A percentile compares a stretch with the other conserved stretches of the same genome.
Conservation (phyloP, 2,113 vertebrate genomes). For the Catharus fuscescens region DNA sequence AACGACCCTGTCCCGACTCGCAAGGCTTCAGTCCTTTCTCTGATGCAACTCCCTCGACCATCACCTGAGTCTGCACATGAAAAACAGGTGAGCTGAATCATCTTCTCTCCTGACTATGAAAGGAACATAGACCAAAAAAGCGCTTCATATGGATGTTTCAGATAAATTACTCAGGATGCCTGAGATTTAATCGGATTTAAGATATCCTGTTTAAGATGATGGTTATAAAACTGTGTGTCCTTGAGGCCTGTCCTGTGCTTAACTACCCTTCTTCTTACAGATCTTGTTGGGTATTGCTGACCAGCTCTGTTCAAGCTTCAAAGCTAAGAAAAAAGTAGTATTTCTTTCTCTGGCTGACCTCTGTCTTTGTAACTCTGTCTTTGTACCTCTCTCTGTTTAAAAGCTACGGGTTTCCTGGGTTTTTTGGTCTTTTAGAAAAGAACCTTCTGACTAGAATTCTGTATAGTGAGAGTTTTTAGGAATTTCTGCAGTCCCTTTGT, state of each 20-base stretch:
- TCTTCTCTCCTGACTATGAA: not conserved
- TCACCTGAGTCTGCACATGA: not conserved
- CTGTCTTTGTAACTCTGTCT: not conserved
- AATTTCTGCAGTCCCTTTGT: not conserved
- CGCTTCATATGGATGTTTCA: not conserved
- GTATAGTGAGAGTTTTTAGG: not conserved
- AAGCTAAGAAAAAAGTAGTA: not conserved
- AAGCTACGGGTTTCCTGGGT: slow-evolving; percentile 18
- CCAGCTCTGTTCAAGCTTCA: not conserved
- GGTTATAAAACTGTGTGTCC: not conserved
- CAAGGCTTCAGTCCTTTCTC: not conserved
- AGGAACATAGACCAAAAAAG: not conserved
- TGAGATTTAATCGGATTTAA: not conserved
- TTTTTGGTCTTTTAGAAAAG: not conserved
- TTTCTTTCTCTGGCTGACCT: not conserved
- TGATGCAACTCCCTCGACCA: accelerated
- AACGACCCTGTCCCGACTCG: not conserved
- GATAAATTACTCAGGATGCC: not conserved
- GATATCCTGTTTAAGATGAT: not conserved
- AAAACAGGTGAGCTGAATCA: not conserved
- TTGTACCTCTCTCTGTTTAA: not conserved
- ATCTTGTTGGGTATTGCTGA: not conserved
- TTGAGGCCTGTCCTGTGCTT: not conserved
- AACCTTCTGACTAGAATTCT: not conserved
- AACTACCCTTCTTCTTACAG: not conserved